Conservation (phyloP, 2,797 vertebrate species). For the Darevskia nairensis region DNA sequence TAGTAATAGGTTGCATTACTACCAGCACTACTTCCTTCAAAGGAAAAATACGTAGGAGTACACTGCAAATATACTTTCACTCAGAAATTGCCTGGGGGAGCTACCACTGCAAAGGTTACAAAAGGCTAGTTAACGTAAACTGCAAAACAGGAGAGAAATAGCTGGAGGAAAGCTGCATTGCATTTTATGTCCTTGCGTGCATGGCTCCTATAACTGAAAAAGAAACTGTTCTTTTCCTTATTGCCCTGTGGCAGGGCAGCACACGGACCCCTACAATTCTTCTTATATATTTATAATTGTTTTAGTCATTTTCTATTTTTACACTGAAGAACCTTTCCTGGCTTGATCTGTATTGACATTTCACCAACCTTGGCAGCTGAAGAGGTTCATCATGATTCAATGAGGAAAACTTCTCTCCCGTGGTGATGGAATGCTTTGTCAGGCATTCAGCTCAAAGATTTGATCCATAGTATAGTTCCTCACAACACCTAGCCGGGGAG, state of each 20-base stretch:
- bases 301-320: slow-evolving; percentile 38
- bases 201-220: background rate
- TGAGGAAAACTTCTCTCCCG: slow-evolving; percentile 13
- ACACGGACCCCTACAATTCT: background rate
- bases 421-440: slow-evolving; percentile 17
- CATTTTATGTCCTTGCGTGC: background rate
- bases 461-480: slow-evolving; percentile 19
- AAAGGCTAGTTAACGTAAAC: background rate
- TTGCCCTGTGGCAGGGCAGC: background rate
- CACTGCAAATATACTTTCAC: too few species aligned
- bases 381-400: background rate
- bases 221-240: background rate
- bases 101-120: background rate
- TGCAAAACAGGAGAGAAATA: background rate
- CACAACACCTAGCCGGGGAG: slow-evolving; percentile 42
- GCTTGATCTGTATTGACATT: background rate
- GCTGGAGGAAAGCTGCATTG: background rate
- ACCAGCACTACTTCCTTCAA: background rate
- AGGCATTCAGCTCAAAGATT: background rate
- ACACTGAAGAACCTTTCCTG: slow-evolving; percentile 8
- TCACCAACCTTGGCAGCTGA: slow-evolving; percentile 10
- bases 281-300: background rate
- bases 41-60: background rate
- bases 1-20: background rate
- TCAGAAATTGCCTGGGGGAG: background rate